phyloP scores from a whole-genome alignment of 2,888 invertebrate genomes.

The Tetranychus piercei region DNA sequence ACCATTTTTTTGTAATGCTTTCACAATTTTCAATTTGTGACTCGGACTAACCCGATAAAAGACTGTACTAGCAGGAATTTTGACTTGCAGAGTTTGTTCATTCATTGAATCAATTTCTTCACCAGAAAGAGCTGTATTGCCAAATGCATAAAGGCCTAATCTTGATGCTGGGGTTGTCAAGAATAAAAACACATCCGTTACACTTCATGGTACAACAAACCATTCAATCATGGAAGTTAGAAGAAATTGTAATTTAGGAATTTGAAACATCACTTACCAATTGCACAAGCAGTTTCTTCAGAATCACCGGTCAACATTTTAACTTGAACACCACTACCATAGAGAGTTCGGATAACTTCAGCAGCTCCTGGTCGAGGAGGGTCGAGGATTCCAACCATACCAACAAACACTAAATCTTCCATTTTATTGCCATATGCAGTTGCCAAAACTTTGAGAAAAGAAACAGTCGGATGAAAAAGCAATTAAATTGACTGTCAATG shows the following conservation, averaged over 20 bases:
- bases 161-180: slow-evolving; percentile 48
- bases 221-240: neutral
- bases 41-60: slow-evolving; percentile 96
- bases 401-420: slow-evolving; percentile 64
- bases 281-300: slow-evolving; percentile 79
- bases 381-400: slow-evolving; percentile 88
- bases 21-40: slow-evolving; percentile 88
- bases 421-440: slow-evolving; percentile 63
- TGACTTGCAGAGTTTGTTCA: slow-evolving; percentile 61
- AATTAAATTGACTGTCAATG: too few relatives aligned
- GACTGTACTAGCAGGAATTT: slow-evolving; percentile 64
- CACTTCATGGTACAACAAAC: neutral
- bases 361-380: slow-evolving; percentile 75
- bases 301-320: slow-evolving; percentile 97
- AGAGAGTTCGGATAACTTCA: slow-evolving; percentile 62
- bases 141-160: slow-evolving; percentile 59
- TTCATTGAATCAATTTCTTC: slow-evolving; percentile 74
- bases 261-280: slow-evolving; percentile 43
- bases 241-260: neutral
- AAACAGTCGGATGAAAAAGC: neutral
- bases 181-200: neutral
- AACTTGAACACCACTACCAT: slow-evolving; percentile 64
- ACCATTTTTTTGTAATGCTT: slow-evolving; percentile 75
- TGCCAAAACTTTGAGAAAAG: slow-evolving; percentile 51
- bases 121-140: slow-evolving; percentile 48